These are phyloP conservation scores for Hypsopygia costalis DNA, from an alignment of 2,888 invertebrate genomes.

Conservation along the genomic window DNA sequence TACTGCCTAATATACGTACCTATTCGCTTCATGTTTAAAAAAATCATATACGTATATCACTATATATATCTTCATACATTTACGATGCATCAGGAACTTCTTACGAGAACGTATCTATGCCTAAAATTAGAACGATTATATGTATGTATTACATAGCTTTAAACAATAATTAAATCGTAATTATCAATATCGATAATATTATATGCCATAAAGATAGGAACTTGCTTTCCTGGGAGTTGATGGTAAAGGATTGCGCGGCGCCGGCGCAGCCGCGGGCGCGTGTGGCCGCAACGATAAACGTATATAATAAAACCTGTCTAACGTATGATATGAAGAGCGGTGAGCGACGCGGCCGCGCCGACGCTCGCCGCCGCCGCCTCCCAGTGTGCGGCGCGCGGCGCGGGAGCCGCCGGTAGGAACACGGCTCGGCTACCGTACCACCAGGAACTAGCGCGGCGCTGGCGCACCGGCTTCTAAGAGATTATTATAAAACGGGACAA, in stretches of 20 bases:
- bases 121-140: constrained; percentile 82
- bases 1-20: constrained; percentile 78
- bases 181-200: constrained; percentile 82
- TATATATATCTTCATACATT: constrained; percentile 80
- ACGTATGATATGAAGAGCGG: constrained; percentile 78
- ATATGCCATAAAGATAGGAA: constrained; percentile 82
- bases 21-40: constrained; percentile 78
- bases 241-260: constrained; percentile 63
- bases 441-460: constrained; percentile 20
- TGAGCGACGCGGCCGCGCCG: constrained; percentile 53
- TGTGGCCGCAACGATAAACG: constrained; percentile 72
- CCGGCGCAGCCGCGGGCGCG: constrained; percentile 67
- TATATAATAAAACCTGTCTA: constrained; percentile 79
- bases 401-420: constrained; percentile 44
- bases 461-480: constrained; percentile 19
- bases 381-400: constrained; percentile 74
- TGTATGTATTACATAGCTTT: constrained; percentile 82
- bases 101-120: constrained; percentile 81
- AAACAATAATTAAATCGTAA: constrained; percentile 82
- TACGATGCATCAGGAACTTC: constrained; percentile 81
- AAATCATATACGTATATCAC: constrained; percentile 80
- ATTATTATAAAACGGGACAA: constrained; percentile 44
- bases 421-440: constrained; percentile 21
- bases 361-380: constrained; percentile 70
- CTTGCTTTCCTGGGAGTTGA: constrained; percentile 81